These are phyloP conservation scores for Naja naja DNA, from an alignment of 2,113 vertebrate species.

Conservation along the genomic window DNA sequence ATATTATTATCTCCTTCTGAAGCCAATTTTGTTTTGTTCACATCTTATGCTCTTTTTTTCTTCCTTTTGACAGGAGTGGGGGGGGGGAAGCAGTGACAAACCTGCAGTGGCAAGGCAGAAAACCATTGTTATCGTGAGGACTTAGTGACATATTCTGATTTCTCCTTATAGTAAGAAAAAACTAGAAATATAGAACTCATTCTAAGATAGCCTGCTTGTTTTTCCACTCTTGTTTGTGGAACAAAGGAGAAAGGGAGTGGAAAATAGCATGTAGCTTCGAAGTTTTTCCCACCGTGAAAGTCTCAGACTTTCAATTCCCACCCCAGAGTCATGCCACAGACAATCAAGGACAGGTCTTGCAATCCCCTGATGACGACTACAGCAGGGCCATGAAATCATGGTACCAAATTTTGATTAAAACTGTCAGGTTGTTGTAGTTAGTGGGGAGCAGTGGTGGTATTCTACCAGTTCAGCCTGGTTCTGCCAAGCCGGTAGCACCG, in stretches of 20 bases:
- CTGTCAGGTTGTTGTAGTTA: too few relatives aligned
- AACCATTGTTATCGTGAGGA: neutral
- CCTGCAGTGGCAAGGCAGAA: neutral
- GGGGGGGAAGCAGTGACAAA: constrained; percentile 12
- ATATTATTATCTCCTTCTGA: neutral
- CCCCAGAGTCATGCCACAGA: too few relatives aligned
- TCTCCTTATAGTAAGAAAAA: neutral
- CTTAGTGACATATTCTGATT: neutral
- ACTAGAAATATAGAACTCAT: neutral
- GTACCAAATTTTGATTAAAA: too few relatives aligned
- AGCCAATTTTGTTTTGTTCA: neutral
- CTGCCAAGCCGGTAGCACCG: too few relatives aligned
- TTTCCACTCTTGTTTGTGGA: neutral
- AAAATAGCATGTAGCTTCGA: neutral
- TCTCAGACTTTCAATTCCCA: too few relatives aligned
- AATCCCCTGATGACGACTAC: too few relatives aligned
- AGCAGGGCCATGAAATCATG: too few relatives aligned
- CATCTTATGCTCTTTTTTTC: fast-evolving
- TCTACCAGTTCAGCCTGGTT: too few relatives aligned
- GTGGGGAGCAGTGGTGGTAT: too few relatives aligned
- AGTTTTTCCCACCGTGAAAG: too few relatives aligned
- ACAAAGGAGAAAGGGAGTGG: neutral
- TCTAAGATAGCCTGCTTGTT: neutral
- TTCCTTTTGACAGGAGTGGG: neutral
- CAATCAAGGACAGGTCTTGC: too few relatives aligned